phyloP scores from a whole-genome alignment of 2,797 vertebrate genomes.

The Pipistrellus pygmaeus region DNA sequence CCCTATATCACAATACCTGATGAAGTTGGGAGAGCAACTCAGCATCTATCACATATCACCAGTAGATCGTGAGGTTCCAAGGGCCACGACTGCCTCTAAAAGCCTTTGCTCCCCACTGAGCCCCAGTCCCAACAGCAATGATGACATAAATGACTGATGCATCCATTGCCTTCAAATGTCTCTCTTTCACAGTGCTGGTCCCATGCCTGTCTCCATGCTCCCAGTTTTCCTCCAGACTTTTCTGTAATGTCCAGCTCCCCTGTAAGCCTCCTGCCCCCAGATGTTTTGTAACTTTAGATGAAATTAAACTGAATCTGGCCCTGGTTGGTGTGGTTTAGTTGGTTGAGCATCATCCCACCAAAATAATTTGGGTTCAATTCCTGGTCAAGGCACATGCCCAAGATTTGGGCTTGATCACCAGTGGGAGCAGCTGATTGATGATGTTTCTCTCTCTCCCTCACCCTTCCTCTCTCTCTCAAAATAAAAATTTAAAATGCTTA shows the following conservation, averaged over 20 bases:
- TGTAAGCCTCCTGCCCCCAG: background rate
- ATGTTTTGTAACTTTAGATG: background rate
- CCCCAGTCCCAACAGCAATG: background rate
- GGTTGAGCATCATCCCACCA: background rate
- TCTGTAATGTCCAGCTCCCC: background rate
- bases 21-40: background rate
- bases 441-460: background rate
- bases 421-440: background rate
- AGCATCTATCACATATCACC: background rate
- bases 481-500: background rate
- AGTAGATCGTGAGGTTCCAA: background rate
- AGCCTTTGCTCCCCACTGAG: background rate
- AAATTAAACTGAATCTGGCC: background rate
- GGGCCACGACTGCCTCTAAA: background rate
- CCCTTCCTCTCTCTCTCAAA: background rate
- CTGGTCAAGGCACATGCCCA: background rate
- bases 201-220: background rate
- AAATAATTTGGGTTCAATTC: background rate
- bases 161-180: background rate
- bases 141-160: background rate
- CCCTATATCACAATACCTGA: background rate
- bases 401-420: background rate
- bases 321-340: background rate
- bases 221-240: background rate
- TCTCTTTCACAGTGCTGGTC: background rate